A percentile compares a stretch with the other conserved stretches of the same genome.
Evolutionary conservation across 2,797 vertebrate species (phyloP).

Genomic region (Silurus lanzhouensis): DNA sequence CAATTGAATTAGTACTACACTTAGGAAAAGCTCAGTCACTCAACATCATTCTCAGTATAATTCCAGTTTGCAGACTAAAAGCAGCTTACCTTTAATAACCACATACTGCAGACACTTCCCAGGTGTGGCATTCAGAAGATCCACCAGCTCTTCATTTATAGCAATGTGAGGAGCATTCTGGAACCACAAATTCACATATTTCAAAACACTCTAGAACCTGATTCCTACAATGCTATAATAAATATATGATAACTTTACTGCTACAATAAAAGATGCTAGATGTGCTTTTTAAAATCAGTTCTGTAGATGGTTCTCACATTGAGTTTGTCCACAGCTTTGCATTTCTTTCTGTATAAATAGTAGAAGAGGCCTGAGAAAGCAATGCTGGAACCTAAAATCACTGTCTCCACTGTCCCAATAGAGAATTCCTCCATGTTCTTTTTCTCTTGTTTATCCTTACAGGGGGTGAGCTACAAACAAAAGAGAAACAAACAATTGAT

Average conservation of each 20-base stretch:
- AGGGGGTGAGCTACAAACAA: neutral
- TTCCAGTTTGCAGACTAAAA: neutral
- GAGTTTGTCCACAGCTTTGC: conserved; percentile 70
- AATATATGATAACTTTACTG: neutral
- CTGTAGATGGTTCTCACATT: conserved; percentile 68
- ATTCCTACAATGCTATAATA: neutral
- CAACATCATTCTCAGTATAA: neutral
- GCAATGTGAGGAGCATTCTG: conserved; percentile 80
- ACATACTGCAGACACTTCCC: conserved; percentile 80
- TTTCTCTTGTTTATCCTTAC: neutral
- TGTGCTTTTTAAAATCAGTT: neutral
- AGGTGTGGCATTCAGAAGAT: conserved; percentile 74
- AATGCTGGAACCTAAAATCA: conserved; percentile 81
- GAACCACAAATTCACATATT: conserved; percentile 4
- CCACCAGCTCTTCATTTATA: conserved; percentile 72
- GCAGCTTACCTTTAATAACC: conserved; percentile 82
- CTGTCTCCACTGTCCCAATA: conserved; percentile 69
- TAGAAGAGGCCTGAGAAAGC: conserved; percentile 81
- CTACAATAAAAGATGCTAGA: neutral
- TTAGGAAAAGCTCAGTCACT: neutral
- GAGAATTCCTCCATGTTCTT: conserved; percentile 74
- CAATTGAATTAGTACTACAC: neutral
- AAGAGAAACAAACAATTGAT: neutral
- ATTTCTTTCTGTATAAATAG: conserved; percentile 79
- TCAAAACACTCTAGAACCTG: neutral